Evolutionary conservation across 2,797 vertebrate genomes (phyloP).

Genomic region (Lepilemur septentrionalis): DNA sequence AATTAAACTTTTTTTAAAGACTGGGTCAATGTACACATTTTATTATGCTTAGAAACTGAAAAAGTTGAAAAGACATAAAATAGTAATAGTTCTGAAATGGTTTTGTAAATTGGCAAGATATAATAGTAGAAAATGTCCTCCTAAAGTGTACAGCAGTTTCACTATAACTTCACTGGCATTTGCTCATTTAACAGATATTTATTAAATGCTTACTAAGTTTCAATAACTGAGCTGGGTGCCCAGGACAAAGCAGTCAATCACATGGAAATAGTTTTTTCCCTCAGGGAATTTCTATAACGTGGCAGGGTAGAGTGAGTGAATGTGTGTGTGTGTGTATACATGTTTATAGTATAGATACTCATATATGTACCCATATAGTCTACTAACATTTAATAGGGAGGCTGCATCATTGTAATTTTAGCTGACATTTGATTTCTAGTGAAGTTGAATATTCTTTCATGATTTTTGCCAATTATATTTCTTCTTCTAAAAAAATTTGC

Average conservation of each 20-base stretch:
- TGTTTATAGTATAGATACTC: not conserved
- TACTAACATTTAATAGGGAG: not conserved
- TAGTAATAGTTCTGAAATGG: not conserved
- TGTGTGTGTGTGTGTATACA: not conserved
- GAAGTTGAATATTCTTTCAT: not conserved
- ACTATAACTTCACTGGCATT: not conserved
- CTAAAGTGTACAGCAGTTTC: not conserved
- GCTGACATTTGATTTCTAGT: not conserved
- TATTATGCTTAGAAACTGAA: slow-evolving; percentile 35
- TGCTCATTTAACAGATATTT: not conserved
- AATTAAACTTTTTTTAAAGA: slow-evolving; percentile 25
- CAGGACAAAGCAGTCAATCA: not conserved
- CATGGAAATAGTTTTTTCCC: not conserved
- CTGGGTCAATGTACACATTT: not conserved
- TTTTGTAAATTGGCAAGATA: slow-evolving; percentile 17
- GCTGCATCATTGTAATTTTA: not conserved
- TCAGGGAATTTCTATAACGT: not conserved
- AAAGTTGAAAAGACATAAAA: slow-evolving; percentile 36
- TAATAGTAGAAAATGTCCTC: not conserved
- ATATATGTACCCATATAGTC: not conserved
- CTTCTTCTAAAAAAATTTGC: not conserved
- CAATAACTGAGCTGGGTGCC: not conserved
- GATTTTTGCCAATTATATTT: not conserved
- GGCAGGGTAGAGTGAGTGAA: not conserved
- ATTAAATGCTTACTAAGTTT: not conserved